phyloP scores from a whole-genome alignment of 1,140 invertebrate species.

The Apis laboriosa region DNA sequence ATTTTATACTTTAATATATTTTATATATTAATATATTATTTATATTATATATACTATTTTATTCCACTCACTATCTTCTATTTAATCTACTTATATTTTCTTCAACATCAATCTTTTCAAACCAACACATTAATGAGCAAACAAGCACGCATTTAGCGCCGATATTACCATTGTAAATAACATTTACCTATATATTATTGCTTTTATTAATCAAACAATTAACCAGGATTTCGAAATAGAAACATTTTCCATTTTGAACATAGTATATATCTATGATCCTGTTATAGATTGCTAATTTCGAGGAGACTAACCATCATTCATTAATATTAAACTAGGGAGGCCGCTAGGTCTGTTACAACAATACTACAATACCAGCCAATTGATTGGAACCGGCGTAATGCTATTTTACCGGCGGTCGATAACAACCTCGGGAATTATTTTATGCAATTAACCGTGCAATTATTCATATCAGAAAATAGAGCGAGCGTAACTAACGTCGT shows the following conservation, averaged over 20 bases:
- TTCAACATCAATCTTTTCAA: not conserved
- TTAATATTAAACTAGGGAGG: slow-evolving; percentile 45
- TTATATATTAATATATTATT: too few relatives aligned
- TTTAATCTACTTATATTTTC: not conserved
- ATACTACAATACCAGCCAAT: slow-evolving; percentile 17
- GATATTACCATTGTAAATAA: not conserved
- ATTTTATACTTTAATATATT: too few relatives aligned
- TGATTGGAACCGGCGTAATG: slow-evolving; percentile 37
- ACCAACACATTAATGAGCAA: not conserved
- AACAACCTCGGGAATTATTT: slow-evolving; percentile 45
- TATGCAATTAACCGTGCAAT: slow-evolving; percentile 35
- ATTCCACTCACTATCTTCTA: too few relatives aligned
- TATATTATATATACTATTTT: too few relatives aligned
- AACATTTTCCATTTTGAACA: slow-evolving; percentile 4
- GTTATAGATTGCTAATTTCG: slow-evolving; percentile 33
- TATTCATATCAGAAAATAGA: slow-evolving; percentile 45
- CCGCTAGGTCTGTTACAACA: slow-evolving; percentile 22
- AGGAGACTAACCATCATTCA: slow-evolving; percentile 28
- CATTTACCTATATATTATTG: not conserved
- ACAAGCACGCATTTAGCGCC: not conserved
- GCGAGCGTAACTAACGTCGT: not conserved
- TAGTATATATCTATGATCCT: not conserved
- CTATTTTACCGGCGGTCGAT: slow-evolving; percentile 35
- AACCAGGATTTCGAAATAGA: not conserved
- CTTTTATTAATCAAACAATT: not conserved